Evolutionary conservation across 2,888 invertebrate species (phyloP).

Genomic region (Dicranocentrus wangi): DNA sequence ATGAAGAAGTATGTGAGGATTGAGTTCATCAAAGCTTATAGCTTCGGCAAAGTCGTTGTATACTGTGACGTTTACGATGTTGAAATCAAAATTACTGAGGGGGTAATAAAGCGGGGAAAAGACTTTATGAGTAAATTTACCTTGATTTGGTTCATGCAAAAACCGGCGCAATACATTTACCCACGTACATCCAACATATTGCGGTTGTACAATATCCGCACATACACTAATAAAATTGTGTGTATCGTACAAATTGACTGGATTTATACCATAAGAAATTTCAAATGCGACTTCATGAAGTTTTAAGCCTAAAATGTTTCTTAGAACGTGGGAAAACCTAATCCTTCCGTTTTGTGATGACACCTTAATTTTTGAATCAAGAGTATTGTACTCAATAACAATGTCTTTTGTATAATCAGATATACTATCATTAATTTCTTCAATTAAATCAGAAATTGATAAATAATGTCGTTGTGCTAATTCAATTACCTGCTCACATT

Average conservation of each 20-base stretch:
- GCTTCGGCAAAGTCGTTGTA: neutral
- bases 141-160: neutral
- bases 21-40: no score
- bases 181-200: no score
- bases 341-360: neutral
- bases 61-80: neutral
- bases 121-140: neutral
- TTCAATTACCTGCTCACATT: no score
- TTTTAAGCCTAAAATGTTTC: neutral
- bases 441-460: no score
- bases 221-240: neutral
- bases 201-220: constrained; percentile 1
- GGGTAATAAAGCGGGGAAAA: neutral
- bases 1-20: constrained; percentile 3
- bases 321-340: neutral
- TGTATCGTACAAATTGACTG: neutral
- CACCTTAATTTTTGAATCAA: no score
- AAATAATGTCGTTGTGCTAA: no score
- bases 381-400: no score
- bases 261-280: neutral
- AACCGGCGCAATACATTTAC: no score
- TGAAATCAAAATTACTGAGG: neutral
- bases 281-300: neutral
- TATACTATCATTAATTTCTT: neutral
- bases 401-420: neutral